These are phyloP conservation scores for Salmo trutta DNA, from an alignment of 2,797 vertebrate genomes.

Conservation along the genomic window DNA sequence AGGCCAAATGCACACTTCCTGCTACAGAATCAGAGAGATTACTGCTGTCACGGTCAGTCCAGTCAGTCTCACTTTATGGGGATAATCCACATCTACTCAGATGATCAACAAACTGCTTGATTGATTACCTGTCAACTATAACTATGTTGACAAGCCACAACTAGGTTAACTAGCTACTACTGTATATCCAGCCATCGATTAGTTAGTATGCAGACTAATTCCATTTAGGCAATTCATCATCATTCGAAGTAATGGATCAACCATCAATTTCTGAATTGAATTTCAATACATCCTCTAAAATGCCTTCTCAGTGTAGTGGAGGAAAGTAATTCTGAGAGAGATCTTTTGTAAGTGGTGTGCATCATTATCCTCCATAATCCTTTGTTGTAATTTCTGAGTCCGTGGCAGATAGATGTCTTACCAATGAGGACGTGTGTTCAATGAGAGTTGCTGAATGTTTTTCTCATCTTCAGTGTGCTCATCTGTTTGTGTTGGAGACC, in stretches of 20 bases:
- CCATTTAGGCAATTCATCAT: neutral
- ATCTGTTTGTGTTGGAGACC: neutral
- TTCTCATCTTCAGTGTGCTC: neutral
- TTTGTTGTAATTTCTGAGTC: neutral
- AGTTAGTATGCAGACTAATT: neutral
- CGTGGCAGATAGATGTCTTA: neutral
- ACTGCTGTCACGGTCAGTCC: neutral
- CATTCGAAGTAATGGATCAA: neutral
- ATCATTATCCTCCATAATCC: neutral
- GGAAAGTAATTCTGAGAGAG: neutral
- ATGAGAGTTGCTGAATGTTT: neutral
- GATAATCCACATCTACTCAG: neutral
- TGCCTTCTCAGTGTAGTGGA: neutral
- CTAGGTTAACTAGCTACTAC: neutral
- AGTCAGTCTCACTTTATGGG: neutral
- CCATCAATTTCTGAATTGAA: neutral
- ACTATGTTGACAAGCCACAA: neutral
- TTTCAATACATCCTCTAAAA: neutral
- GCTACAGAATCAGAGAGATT: neutral
- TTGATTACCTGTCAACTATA: neutral
- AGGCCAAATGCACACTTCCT: slow-evolving; percentile 1
- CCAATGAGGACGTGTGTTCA: neutral
- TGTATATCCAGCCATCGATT: neutral
- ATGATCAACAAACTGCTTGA: neutral
- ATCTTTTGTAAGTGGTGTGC: neutral